Evolutionary conservation across 1,140 invertebrate genomes (phyloP).

Genomic region (Diuraphis noxia): DNA sequence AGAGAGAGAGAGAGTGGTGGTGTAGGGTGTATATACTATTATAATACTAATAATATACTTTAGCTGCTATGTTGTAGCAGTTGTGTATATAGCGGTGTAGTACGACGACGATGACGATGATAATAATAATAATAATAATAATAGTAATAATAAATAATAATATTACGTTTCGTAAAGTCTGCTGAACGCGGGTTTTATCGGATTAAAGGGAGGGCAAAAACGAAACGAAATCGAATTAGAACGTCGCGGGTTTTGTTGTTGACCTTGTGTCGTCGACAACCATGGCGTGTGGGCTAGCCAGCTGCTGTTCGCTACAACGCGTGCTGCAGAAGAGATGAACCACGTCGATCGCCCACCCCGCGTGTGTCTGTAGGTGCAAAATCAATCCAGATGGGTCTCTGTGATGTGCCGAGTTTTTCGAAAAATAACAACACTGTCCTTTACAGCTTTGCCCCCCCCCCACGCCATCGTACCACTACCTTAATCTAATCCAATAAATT

Average conservation of each 20-base stretch:
- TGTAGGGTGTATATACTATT: no score
- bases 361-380: not conserved
- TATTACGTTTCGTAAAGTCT: not conserved
- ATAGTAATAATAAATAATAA: conserved; percentile 3
- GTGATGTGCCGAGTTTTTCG: not conserved
- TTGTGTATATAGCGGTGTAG: not conserved
- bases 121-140: not conserved
- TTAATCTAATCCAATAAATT: not conserved
- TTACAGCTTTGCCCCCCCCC: no score
- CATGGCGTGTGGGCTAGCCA: not conserved
- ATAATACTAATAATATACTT: no score
- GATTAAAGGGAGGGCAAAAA: not conserved
- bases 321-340: not conserved
- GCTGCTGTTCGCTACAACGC: not conserved
- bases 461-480: no score
- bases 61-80: not conserved
- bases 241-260: not conserved
- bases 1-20: no score
- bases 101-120: not conserved
- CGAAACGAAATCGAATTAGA: conserved; percentile 14
- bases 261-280: conserved; percentile 1
- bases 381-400: not conserved
- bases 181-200: not conserved
- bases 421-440: not conserved
- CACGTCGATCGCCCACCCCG: not conserved